Evolutionary conservation across 2,113 vertebrate genomes (phyloP).

Genomic region (Sarotherodon lohbergeri): DNA sequence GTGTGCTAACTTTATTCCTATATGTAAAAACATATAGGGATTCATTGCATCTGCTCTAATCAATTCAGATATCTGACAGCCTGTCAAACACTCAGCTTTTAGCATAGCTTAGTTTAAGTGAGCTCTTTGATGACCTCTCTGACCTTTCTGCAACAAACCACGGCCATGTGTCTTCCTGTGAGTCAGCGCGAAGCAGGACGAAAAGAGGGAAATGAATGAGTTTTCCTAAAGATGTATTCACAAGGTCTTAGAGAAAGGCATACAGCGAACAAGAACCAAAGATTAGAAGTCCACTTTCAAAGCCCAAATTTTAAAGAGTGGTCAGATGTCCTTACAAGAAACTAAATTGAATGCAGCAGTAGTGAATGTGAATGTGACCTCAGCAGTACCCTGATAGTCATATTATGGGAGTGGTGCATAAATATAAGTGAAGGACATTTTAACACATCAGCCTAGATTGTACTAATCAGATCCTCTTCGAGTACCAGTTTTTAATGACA

Average conservation of each 20-base stretch:
- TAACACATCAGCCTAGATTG: neutral
- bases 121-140: constrained; percentile 30
- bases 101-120: neutral
- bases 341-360: constrained; percentile 40
- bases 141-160: constrained; percentile 34
- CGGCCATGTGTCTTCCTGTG: constrained; percentile 12
- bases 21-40: constrained; percentile 12
- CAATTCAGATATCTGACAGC: neutral
- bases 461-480: neutral
- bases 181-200: constrained; percentile 21
- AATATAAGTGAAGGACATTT: neutral
- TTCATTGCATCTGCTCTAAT: constrained; percentile 7
- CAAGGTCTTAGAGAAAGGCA: neutral
- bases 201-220: constrained; percentile 35
- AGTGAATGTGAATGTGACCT: neutral
- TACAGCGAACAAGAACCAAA: constrained; percentile 1
- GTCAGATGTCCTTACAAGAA: constrained; percentile 15
- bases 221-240: constrained; percentile 17
- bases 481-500: neutral
- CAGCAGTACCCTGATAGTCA: neutral
- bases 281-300: constrained; percentile 34
- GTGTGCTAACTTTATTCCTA: neutral
- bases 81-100: constrained; percentile 14
- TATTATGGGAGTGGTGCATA: neutral
- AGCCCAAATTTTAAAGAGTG: constrained; percentile 22